Base-by-base conservation (phyloP, 2,797 vertebrate genomes). In the Poecilia gillii region DNA sequence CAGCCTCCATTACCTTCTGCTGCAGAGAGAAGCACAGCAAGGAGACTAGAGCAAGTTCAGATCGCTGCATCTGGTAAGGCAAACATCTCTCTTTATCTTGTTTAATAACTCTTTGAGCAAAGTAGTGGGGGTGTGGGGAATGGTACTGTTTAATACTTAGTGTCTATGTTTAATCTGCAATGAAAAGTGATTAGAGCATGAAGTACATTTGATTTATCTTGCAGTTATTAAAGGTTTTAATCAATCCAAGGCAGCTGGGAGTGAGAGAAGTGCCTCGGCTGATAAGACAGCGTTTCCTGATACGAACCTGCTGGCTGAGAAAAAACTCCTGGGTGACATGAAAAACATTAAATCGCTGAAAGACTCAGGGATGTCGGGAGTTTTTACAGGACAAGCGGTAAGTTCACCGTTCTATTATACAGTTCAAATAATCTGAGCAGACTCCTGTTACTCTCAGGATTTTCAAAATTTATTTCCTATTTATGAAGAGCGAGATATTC, bases 11-110 rank as follows among this genome's bases (percentile, higher is more conserved):
- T 55, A 36, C 71, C 87, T 68, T 31, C 43, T 72, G 33, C 75
- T 84, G 55, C 79, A 43, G 83, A 70, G 66, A 93, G 74, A 51
- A 41, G 43, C 6, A 31, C 81, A 0, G 28, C 80, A 57, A 74
- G 16, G 59, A 92, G 79, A 75, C 82, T 94, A 13, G 90, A 92
- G 33, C 85, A 95, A 62, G 75, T 96, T 81, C 94, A 95, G 45
- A 82, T 90, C 3, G 84, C 95, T 80, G 81, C 91, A 66, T 90
- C 94, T 59, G 93, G 96, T 96, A 81, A 93, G 95, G 76, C 72
- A 82, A 76, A 68, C 33, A 25, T 72, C 68, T 77, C 16, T 66
- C 4, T 62, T 72, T 41, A 64, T 72, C 9, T 62, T 55, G 55
- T 78, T 88, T 43, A 82, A 85, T 86, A 72, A 72, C 73, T 87